Evolutionary conservation across 2,797 vertebrate species (phyloP).

Genomic region (Botia almorhae): DNA sequence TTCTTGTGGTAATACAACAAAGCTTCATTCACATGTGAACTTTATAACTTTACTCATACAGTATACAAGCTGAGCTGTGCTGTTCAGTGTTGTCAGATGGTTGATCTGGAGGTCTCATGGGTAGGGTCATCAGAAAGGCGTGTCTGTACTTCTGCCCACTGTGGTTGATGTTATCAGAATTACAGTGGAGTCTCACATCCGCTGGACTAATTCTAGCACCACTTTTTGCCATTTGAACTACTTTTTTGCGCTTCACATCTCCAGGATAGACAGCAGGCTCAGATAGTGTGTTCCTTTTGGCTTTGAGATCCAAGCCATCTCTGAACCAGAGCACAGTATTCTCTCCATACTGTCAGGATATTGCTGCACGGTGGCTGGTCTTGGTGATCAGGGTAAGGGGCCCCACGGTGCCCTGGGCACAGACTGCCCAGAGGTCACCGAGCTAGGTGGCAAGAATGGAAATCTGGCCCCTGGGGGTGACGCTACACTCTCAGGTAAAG

Average conservation of each 20-base stretch:
- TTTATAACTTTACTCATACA: not conserved
- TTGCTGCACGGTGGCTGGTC: slow-evolving; percentile 70
- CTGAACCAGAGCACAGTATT: slow-evolving; percentile 8
- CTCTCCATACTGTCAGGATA: slow-evolving; percentile 13
- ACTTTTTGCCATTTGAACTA: not conserved
- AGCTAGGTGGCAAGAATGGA: slow-evolving; percentile 46
- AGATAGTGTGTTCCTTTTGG: not conserved
- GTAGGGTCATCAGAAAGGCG: slow-evolving; percentile 77
- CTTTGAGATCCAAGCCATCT: not conserved
- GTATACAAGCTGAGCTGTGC: not conserved
- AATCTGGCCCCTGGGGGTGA: slow-evolving; percentile 37
- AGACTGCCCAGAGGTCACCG: slow-evolving; percentile 57
- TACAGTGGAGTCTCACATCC: slow-evolving; percentile 25
- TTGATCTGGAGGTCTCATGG: slow-evolving; percentile 62
- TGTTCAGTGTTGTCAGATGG: slow-evolving; percentile 25
- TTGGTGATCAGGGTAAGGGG: slow-evolving; percentile 62
- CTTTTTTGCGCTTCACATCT: not conserved
- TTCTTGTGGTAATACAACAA: not conserved
- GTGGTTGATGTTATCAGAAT: slow-evolving; percentile 72
- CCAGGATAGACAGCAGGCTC: not conserved
- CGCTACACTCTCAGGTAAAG: slow-evolving; percentile 50
- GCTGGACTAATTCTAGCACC: not conserved
- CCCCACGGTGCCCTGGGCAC: slow-evolving; percentile 45
- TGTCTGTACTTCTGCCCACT: slow-evolving; percentile 56
- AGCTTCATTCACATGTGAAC: not conserved